phyloP scores from a whole-genome alignment of 2,888 invertebrate genomes.

The Mesorhabditis sp. region DNA sequence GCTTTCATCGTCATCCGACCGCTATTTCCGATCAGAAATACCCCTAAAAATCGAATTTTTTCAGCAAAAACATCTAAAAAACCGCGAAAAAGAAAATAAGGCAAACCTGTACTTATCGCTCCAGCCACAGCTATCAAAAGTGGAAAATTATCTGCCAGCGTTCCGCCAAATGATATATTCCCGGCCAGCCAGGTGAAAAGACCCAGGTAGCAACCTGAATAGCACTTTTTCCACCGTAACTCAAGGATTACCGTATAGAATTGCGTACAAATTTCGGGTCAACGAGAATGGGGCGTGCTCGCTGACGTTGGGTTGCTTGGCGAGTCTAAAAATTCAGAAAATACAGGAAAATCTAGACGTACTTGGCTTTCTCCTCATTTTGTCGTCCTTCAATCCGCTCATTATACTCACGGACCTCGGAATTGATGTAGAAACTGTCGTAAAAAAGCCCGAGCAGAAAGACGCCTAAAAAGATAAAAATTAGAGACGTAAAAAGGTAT shows the following conservation, averaged over 20 bases:
- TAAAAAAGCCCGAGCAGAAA: conserved; percentile 35
- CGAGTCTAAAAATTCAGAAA: conserved; percentile 8
- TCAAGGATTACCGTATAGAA: conserved; percentile 14
- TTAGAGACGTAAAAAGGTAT: no score
- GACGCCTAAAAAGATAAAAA: conserved; percentile 15
- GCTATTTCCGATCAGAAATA: conserved; percentile 35
- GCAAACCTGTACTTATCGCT: conserved; percentile 13
- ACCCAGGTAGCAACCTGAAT: conserved; percentile 10
- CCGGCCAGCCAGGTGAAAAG: conserved; percentile 27
- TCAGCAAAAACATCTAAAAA: background rate
- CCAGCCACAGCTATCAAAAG: conserved; percentile 24
- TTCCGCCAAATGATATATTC: conserved; percentile 25
- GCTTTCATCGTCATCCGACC: conserved; percentile 27
- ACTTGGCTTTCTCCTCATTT: conserved; percentile 14
- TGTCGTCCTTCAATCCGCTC: conserved; percentile 10
- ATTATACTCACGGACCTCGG: conserved; percentile 26
- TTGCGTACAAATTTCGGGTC: conserved; percentile 20
- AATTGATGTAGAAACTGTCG: conserved; percentile 29
- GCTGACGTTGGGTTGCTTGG: conserved; percentile 18
- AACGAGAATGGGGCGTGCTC: conserved; percentile 24
- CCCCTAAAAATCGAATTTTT: conserved; percentile 20
- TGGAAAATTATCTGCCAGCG: conserved; percentile 19
- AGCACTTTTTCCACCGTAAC: background rate
- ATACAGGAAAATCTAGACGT: background rate
- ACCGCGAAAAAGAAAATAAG: no score